Conservation (phyloP, 2,888 invertebrate species). For the Brachypalpus laphriformis region DNA sequence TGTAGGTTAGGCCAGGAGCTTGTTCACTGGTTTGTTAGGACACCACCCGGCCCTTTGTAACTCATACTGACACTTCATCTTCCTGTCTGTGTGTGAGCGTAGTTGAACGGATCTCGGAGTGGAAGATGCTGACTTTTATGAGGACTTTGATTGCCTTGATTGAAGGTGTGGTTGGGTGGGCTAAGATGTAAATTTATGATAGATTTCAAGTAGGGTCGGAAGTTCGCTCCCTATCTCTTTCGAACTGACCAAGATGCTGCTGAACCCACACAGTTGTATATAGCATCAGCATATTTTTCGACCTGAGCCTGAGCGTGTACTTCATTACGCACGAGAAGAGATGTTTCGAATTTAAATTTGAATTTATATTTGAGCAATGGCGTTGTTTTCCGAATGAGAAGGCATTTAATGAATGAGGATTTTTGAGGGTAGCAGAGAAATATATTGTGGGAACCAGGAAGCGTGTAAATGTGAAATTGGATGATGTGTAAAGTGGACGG, state of each 20-base stretch:
- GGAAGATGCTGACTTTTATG: conserved; percentile 17
- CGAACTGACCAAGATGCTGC: background rate
- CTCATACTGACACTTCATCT: conserved; percentile 47
- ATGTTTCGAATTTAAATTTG: conserved; percentile 30
- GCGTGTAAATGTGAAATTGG: conserved; percentile 5
- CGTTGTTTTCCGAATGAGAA: conserved; percentile 8
- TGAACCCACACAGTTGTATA: background rate
- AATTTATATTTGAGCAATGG: conserved; percentile 35
- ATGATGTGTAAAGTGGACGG: conserved; percentile 33
- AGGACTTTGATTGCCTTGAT: conserved; percentile 31
- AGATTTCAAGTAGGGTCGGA: conserved; percentile 2
- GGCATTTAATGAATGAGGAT: background rate
- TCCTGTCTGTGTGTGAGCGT: background rate
- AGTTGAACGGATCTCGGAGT: background rate
- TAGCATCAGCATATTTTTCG: conserved; percentile 37
- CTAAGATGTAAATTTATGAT: conserved; percentile 47
- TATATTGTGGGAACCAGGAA: conserved; percentile 12
- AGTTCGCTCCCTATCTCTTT: background rate
- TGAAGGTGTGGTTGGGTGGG: background rate
- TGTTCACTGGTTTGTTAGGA: conserved; percentile 51
- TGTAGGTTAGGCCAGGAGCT: conserved; percentile 40
- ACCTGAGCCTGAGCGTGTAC: conserved; percentile 6
- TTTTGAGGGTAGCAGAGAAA: background rate
- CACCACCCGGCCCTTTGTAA: conserved; percentile 13
- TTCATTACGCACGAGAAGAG: conserved; percentile 37